phyloP scores from a whole-genome alignment of 2,888 invertebrate species.

The Stenotaenia linearis region DNA sequence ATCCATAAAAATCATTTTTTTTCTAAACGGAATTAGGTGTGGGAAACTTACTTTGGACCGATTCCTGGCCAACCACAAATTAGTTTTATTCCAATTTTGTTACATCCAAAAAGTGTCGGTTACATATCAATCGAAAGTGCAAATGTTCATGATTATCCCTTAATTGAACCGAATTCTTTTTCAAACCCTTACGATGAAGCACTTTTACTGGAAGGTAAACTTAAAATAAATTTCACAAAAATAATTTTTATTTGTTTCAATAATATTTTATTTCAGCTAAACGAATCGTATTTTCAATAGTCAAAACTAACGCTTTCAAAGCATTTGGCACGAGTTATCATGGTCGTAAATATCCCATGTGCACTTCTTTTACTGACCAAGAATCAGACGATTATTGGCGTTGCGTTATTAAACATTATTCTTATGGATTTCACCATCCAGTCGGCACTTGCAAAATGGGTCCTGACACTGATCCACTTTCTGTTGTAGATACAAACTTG shows the following conservation, averaged over 20 bases:
- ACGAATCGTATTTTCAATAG: neutral
- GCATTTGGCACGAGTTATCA: constrained; percentile 30
- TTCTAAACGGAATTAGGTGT: neutral
- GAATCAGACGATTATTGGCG: constrained; percentile 35
- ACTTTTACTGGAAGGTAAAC: constrained; percentile 64
- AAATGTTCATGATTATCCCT: constrained; percentile 79
- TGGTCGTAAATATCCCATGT: neutral
- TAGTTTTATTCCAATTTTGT: constrained; percentile 31
- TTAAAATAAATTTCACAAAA: constrained; percentile 26
- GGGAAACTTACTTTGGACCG: constrained; percentile 24
- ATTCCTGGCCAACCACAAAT: constrained; percentile 21
- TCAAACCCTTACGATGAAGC: constrained; percentile 70
- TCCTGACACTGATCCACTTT: neutral
- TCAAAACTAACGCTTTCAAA: constrained; percentile 21
- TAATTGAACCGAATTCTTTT: constrained; percentile 89
- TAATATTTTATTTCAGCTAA: neutral
- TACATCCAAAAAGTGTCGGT: constrained; percentile 30
- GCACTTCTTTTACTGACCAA: neutral
- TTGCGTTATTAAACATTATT: constrained; percentile 31
- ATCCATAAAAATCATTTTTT: neutral
- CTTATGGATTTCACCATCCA: constrained; percentile 30
- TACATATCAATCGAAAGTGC: constrained; percentile 59
- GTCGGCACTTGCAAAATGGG: constrained; percentile 34
- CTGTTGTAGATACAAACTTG: constrained; percentile 29
- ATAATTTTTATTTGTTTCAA: neutral